phyloP scores from a whole-genome alignment of 1,140 invertebrate species.

The Drosophila arizonae region DNA sequence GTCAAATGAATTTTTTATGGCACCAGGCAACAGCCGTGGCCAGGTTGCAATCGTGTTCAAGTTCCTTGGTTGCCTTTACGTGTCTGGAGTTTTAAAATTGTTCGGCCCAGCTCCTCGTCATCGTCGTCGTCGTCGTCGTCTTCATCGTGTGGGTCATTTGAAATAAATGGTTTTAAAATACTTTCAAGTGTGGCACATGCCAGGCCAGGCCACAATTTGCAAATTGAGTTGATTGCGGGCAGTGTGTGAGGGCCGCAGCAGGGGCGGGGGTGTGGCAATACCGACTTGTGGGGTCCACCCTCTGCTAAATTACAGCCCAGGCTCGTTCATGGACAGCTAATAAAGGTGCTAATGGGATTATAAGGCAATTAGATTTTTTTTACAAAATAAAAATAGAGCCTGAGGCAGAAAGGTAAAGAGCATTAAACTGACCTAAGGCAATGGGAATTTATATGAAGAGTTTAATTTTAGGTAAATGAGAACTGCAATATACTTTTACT shows the following conservation, averaged over 20 bases:
- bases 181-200: conserved; percentile 50
- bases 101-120: conserved; percentile 30
- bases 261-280: neutral
- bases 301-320: conserved; percentile 14
- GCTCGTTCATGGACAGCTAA: conserved; percentile 20
- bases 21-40: conserved; percentile 17
- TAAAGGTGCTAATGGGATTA: conserved; percentile 57
- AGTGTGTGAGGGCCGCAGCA: too few species aligned
- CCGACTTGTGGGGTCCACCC: conserved; percentile 12
- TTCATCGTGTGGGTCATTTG: conserved; percentile 54
- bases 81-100: conserved; percentile 58
- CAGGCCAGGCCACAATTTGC: conserved; percentile 51
- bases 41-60: conserved; percentile 32
- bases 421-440: conserved; percentile 3
- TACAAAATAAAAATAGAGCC: neutral
- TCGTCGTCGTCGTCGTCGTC: conserved; percentile 15
- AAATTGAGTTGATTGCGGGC: conserved; percentile 56
- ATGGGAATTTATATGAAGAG: neutral
- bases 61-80: conserved; percentile 53
- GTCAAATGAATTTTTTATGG: conserved; percentile 80
- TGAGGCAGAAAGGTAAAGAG: neutral
- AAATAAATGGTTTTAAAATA: conserved; percentile 73
- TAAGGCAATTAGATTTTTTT: conserved; percentile 39
- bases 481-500: too few species aligned
- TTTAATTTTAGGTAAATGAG: too few species aligned